Base-by-base conservation (phyloP, 1,140 invertebrate genomes). In the Microplitis demolitor region DNA sequence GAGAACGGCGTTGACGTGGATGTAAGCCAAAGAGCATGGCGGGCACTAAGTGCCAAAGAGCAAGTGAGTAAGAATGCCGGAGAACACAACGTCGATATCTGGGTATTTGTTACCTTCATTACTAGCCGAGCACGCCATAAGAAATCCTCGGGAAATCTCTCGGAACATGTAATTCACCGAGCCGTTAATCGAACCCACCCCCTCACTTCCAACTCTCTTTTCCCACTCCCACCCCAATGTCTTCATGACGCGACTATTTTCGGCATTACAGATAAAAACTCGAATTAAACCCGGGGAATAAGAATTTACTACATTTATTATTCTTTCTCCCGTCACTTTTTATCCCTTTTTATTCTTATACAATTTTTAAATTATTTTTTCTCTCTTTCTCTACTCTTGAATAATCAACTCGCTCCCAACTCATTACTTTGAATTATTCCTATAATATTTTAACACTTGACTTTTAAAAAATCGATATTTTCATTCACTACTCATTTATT, bases 341-440 rank as follows among this genome's bases (percentile, higher is more conserved):
- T 11, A 53, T 63, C n/a, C 14, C 64, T 71, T 71, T 24, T 24
- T 24, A 24, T 24, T 24, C 24, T 24, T 24, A 24, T 24, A 24
- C 24, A 24, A 24, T 24, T 62, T 70, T 37, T 56, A 9, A 14
- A 61, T 70, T 39, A 31, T 13, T 45, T 39, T 45, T 31, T 4
- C 58, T 39, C 34, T 31, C 34, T 61, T 9, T 69, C 4, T 53
- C 4, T 53, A 34, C 54, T 37, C 4, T 14, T 58, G 24, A 69
- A 33, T 69, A 8, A 31, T 37, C 66, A 58, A 51, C 34, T 37
- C 33, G 58, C 34, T 54, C 66, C n/a, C 31, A 16, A 45, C 78
- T 86, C 83, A 81, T 87, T 85, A 84, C 79, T 83, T 84, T 85
- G 84, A 85, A 85, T 85, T 85, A 86, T 85, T 80, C 75, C 80